Conservation (phyloP, 1,140 invertebrate species). For the Triops cancriformis region DNA sequence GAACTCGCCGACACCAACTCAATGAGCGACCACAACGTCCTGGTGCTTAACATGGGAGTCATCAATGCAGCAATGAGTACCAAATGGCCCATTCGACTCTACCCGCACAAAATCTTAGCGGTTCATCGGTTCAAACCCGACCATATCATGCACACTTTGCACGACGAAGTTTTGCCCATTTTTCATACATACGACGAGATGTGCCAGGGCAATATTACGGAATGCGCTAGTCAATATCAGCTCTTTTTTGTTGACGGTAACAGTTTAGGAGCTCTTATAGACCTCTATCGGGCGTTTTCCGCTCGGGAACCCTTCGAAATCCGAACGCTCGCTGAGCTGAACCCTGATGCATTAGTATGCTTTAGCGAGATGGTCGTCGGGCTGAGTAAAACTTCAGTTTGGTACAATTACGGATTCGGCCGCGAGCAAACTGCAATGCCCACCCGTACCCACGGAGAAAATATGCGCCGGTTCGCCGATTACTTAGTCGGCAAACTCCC, state of each 20-base stretch:
- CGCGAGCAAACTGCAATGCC: neutral
- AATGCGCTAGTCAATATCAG: conserved; percentile 30
- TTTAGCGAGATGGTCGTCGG: conserved; percentile 41
- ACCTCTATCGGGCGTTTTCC: conserved; percentile 32
- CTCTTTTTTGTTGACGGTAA: conserved; percentile 32
- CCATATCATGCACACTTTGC: conserved; percentile 51
- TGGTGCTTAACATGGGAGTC: neutral
- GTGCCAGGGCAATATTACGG: conserved; percentile 34
- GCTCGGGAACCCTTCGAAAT: conserved; percentile 20
- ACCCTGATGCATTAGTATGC: conserved; percentile 33
- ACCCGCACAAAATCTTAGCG: conserved; percentile 27
- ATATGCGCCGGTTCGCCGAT: neutral
- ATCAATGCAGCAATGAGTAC: neutral
- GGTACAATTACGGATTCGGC: neutral
- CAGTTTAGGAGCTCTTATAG: conserved; percentile 25
- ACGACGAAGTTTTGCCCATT: conserved; percentile 49
- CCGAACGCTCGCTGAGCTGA: conserved; percentile 27
- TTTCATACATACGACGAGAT: conserved; percentile 39
- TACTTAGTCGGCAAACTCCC: neutral
- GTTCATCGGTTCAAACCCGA: conserved; percentile 45
- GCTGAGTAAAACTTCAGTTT: conserved; percentile 33
- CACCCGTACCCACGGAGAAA: neutral
- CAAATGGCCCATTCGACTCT: neutral
- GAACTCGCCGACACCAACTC: neutral
- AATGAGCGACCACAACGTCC: neutral